A percentile compares a stretch with the other conserved stretches of the same genome.
phyloP scores from a whole-genome alignment of 2,113 vertebrate genomes.

The Halichoerus grypus region DNA sequence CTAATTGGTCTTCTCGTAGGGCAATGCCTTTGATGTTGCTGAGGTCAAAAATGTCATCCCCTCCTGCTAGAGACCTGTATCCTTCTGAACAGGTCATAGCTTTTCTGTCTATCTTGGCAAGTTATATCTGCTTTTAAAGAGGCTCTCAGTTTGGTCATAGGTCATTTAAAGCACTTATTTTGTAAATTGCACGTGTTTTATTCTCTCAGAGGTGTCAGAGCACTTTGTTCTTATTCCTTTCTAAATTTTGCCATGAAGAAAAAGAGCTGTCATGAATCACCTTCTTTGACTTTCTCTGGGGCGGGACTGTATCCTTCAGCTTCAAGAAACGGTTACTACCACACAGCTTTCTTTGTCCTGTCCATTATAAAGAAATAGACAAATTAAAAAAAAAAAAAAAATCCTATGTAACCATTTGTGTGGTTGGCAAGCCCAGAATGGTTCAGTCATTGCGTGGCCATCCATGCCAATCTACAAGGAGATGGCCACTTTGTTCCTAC shows the following conservation, averaged over 20 bases:
- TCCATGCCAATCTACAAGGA: fast-evolving
- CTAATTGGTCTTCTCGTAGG: slow-evolving; percentile 55
- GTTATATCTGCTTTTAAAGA: slow-evolving; percentile 67
- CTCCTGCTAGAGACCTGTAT: slow-evolving; percentile 28
- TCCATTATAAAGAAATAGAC: not conserved
- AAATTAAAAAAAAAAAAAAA: not conserved
- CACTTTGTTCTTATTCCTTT: slow-evolving; percentile 66
- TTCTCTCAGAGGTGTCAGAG: slow-evolving; percentile 54
- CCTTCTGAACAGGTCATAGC: slow-evolving; percentile 10
- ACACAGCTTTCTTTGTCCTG: not conserved
- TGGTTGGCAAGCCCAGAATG: not conserved
- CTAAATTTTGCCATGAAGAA: slow-evolving; percentile 57
- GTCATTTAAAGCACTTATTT: slow-evolving; percentile 70
- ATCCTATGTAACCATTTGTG: not conserved
- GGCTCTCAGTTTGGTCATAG: slow-evolving; percentile 52
- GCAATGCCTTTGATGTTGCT: slow-evolving; percentile 51
- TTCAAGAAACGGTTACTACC: slow-evolving; percentile 27
- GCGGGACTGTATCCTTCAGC: not conserved
- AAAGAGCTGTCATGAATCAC: slow-evolving; percentile 63
- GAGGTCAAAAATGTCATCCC: slow-evolving; percentile 61
- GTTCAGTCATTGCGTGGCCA: not conserved
- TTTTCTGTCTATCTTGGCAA: slow-evolving; percentile 58
- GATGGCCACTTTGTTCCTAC: not conserved
- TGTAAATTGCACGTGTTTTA: slow-evolving; percentile 59
- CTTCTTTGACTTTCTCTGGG: slow-evolving; percentile 59